A percentile compares a stretch with the other conserved stretches of the same genome.
phyloP scores from a whole-genome alignment of 2,113 vertebrate species.

The Notechis scutatus region DNA sequence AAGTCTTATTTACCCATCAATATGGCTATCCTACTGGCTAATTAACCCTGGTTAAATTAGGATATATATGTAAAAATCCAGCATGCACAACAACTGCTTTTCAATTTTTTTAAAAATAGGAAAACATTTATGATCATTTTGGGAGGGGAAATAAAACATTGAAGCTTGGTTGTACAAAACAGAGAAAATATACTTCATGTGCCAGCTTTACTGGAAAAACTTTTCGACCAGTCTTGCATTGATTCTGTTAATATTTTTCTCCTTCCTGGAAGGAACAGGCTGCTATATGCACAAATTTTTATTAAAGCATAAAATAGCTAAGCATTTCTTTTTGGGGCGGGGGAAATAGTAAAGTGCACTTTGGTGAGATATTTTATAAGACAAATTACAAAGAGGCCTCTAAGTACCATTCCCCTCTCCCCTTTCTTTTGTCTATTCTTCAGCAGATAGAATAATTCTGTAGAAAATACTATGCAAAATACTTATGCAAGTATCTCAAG shows the following conservation, averaged over 20 bases:
- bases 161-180: not conserved
- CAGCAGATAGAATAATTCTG: slow-evolving; percentile 30
- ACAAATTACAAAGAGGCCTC: slow-evolving; percentile 44
- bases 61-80: slow-evolving; percentile 12
- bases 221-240: slow-evolving; percentile 30
- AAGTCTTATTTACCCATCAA: slow-evolving; percentile 18
- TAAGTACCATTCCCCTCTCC: slow-evolving; percentile 43
- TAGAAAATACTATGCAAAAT: slow-evolving; percentile 27
- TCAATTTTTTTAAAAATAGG: not conserved
- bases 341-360: slow-evolving; percentile 47
- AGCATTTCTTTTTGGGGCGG: slow-evolving; percentile 10
- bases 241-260: slow-evolving; percentile 19
- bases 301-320: slow-evolving; percentile 49
- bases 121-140: slow-evolving; percentile 6
- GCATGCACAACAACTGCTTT: not conserved
- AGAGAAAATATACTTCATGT: not conserved
- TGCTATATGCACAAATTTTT: slow-evolving; percentile 45
- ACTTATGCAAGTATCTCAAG: not conserved
- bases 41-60: slow-evolving; percentile 24
- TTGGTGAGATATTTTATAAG: slow-evolving; percentile 52
- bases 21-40: not conserved
- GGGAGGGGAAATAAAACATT: slow-evolving; percentile 7
- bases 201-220: slow-evolving; percentile 22
- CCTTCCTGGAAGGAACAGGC: slow-evolving; percentile 23
- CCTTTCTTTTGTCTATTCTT: slow-evolving; percentile 16